Evolutionary conservation across 1,140 invertebrate genomes (phyloP), one percentile per base, ranked within the genome.

Genomic region (Neoseiulus cucumeris): DNA sequence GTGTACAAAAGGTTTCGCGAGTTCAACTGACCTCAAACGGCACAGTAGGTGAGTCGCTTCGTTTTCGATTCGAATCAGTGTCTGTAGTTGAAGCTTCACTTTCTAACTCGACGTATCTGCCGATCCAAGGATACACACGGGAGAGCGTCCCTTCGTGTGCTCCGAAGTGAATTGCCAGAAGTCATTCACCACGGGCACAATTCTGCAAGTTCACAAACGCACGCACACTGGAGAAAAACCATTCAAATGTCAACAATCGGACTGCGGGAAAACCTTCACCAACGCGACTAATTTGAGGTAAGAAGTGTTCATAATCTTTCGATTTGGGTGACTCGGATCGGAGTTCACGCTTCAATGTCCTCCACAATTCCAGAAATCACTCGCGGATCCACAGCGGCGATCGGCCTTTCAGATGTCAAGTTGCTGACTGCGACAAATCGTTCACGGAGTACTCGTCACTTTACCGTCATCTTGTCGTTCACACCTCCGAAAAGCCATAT

Each of bases 11-110:
- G 86, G 89, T 74, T 91, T 91, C 74, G 76, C 87, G 42, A 87
- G 90, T 73, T 90, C 90, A 75, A 87, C 87, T 7, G 89, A 91
- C 64, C 76, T 91, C 66, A 87, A 90, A 72, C 87, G 90, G 74
- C 89, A 91, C 73, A 87, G 51, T 20, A 59, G 51, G 51, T 59
- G 33, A 1, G 51, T 14, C 22, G 17, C 51, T 33, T 20, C 1
- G 25, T 17, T 2, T 59, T 5, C 25, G 14, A 14, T n/a, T n/a
- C 51, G 33, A 14, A 17, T 59, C 51, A 64, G 9, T 12, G 9
- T 20, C 42, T 65, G 25, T 12, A 42, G 2, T 18, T 70, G 1
- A 72, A 65, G 51, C 44, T 66, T 44, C 41, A 18, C 2, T 17
- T 66, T 41, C 17, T 25, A 42, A 6, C 65, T 29, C 17, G n/a